Evolutionary conservation across 2,113 vertebrate species (phyloP).

Genomic region (Lycocorax pyrrhopterus): DNA sequence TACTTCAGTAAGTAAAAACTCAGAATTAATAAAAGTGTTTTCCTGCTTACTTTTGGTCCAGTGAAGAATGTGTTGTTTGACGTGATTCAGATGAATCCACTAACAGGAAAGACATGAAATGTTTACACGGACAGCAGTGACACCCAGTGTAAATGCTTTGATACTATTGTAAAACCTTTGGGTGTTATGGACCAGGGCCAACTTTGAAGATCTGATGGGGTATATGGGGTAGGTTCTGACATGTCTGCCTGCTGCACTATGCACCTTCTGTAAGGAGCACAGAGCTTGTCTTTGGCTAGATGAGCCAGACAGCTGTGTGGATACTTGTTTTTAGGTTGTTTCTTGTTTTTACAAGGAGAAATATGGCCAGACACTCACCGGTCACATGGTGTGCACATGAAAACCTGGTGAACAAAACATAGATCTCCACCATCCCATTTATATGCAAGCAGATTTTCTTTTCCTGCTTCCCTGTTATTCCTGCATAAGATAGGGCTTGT

Average conservation of each 20-base stretch:
- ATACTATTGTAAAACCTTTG: not conserved
- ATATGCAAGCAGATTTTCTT: not conserved
- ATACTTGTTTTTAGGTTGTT: not conserved
- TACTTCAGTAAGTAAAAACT: not conserved
- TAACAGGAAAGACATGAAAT: not conserved
- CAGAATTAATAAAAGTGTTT: not conserved
- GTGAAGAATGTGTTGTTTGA: not conserved
- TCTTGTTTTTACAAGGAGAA: not conserved
- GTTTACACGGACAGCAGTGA: not conserved
- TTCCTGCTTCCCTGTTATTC: not conserved
- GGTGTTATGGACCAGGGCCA: not conserved
- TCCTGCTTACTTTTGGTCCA: not conserved
- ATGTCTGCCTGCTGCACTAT: not conserved
- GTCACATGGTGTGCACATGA: not conserved
- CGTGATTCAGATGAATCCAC: not conserved
- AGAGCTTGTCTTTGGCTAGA: not conserved
- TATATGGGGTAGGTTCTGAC: not conserved
- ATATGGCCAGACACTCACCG: not conserved
- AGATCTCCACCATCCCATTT: not conserved
- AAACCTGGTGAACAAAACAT: not conserved
- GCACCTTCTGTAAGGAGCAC: not conserved
- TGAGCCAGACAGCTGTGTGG: not conserved
- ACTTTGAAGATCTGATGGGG: not conserved
- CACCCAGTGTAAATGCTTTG: not conserved
- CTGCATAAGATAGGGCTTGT: not conserved